These are phyloP conservation scores for Turritopsis rubra DNA, from an alignment of 30 jellyfish, hydroid and myxozoan species.

Conservation along the genomic window DNA sequence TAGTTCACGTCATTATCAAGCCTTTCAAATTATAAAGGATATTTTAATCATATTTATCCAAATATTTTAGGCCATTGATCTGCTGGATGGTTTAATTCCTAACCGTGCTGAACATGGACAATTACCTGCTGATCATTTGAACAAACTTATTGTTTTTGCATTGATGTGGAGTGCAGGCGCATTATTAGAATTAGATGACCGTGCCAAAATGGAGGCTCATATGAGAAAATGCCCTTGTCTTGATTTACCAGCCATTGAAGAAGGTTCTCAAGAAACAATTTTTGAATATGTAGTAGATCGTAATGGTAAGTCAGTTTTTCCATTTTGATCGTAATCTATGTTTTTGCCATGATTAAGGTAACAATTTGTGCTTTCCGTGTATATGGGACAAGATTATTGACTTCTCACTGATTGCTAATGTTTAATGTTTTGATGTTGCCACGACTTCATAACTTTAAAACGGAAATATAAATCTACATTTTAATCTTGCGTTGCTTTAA, in stretches of 20 bases:
- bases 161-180: constrained; percentile 98
- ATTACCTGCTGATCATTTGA: constrained; percentile 50
- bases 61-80: constrained; percentile 56
- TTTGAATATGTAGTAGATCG: constrained; percentile 59
- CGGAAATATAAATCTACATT: background rate
- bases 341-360: background rate
- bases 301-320: constrained; percentile 24
- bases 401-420: too few species aligned
- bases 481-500: background rate
- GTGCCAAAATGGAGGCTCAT: constrained; percentile 71
- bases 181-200: constrained; percentile 72
- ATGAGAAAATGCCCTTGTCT: constrained; percentile 37
- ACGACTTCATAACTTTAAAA: too few species aligned
- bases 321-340: background rate
- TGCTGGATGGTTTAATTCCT: constrained; percentile 82
- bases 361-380: background rate
- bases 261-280: constrained; percentile 65
- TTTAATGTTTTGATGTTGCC: too few species aligned
- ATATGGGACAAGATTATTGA: too few species aligned
- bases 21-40: too few species aligned
- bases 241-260: constrained; percentile 52
- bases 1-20: background rate
- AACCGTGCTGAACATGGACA: constrained; percentile 61
- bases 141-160: constrained; percentile 68
- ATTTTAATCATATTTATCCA: background rate